phyloP scores from a whole-genome alignment of 2,888 invertebrate species.

The Drosophila vallismaia region DNA sequence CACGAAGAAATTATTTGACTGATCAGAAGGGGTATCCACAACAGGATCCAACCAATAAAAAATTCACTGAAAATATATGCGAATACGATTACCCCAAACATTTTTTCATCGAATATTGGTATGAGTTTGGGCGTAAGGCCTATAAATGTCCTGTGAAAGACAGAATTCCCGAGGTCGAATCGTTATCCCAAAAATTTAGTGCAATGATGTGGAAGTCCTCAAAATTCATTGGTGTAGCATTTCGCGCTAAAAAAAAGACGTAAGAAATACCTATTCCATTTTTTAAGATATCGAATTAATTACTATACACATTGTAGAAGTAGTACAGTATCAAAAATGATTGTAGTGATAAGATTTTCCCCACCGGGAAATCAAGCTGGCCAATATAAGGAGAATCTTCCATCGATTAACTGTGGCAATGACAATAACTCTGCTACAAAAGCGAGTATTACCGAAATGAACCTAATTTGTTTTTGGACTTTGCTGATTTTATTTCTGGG shows the following conservation, averaged over 20 bases:
- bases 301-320: not conserved
- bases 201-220: constrained; percentile 2
- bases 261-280: not conserved
- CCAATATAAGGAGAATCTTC: not conserved
- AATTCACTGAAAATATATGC: not conserved
- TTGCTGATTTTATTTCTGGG: too few relatives aligned
- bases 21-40: not conserved
- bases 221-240: not conserved
- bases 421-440: too few relatives aligned
- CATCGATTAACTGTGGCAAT: not conserved
- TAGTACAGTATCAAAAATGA: not conserved
- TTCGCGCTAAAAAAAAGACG: not conserved
- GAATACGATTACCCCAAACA: not conserved
- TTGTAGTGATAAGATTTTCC: not conserved
- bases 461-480: too few relatives aligned
- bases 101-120: not conserved
- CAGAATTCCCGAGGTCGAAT: not conserved
- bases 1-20: not conserved
- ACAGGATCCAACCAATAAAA: not conserved
- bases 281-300: not conserved
- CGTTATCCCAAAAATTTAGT: not conserved
- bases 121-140: not conserved
- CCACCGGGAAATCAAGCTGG: not conserved
- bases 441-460: too few relatives aligned
- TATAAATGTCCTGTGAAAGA: not conserved